Evolutionary conservation across 1,140 invertebrate genomes (phyloP).

Genomic region (Centruroides vittatus): DNA sequence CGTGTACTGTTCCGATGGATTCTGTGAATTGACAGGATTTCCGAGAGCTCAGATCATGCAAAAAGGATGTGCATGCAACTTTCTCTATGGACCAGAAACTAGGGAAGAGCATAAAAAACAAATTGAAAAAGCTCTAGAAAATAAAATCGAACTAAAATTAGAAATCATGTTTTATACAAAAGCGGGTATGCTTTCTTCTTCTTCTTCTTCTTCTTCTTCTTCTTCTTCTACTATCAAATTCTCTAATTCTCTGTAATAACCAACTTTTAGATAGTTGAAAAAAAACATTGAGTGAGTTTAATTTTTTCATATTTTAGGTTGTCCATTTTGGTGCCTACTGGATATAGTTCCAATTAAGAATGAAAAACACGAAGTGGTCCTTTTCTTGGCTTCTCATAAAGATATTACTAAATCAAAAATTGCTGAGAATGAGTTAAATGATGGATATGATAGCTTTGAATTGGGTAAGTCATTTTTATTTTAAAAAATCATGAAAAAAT

Average conservation of each 20-base stretch:
- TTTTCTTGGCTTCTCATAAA: constrained; percentile 92
- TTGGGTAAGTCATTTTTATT: too few relatives aligned
- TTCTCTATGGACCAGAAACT: constrained; percentile 83
- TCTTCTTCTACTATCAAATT: too few relatives aligned
- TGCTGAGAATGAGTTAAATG: constrained; percentile 42
- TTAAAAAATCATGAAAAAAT: too few relatives aligned
- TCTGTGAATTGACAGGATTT: constrained; percentile 90
- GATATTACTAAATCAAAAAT: constrained; percentile 86
- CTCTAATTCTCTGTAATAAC: too few relatives aligned
- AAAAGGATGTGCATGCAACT: constrained; percentile 89
- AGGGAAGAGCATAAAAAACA: constrained; percentile 70
- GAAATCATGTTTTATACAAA: constrained; percentile 92
- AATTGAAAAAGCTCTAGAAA: constrained; percentile 76
- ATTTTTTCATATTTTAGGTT: too few relatives aligned
- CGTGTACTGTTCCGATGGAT: constrained; percentile 95
- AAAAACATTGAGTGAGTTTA: too few relatives aligned
- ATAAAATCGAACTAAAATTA: constrained; percentile 78
- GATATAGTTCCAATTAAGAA: constrained; percentile 98
- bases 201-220: too few relatives aligned
- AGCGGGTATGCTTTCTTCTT: constrained; percentile 4
- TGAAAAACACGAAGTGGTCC: constrained; percentile 90
- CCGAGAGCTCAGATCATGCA: constrained; percentile 91
- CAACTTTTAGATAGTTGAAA: too few relatives aligned
- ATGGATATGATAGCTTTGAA: constrained; percentile 34
- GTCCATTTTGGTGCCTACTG: constrained; percentile 84